phyloP scores from a whole-genome alignment of 2,888 invertebrate genomes.

The Balanococcus diminutus region DNA sequence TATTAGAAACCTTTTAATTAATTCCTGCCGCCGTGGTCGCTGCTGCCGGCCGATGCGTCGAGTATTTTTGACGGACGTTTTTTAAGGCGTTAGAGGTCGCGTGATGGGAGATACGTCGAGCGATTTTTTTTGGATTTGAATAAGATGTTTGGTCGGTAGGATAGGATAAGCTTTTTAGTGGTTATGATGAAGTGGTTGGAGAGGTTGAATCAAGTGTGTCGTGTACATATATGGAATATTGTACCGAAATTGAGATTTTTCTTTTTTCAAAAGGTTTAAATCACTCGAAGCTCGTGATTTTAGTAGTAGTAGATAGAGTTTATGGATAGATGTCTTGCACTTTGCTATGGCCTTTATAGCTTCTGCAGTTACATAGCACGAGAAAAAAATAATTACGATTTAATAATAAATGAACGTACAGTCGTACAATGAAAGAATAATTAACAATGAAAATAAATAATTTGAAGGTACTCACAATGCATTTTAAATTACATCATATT shows the following conservation, averaged over 20 bases:
- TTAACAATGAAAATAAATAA: too few relatives aligned
- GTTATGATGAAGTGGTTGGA: neutral
- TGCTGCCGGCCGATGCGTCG: neutral
- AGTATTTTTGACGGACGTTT: conserved; percentile 21
- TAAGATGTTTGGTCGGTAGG: neutral
- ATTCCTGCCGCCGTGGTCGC: neutral
- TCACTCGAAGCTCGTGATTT: too few relatives aligned
- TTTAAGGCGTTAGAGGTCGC: conserved; percentile 27
- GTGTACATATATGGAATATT: neutral
- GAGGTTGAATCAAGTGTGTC: neutral
- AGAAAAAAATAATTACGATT: too few relatives aligned
- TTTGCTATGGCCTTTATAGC: too few relatives aligned
- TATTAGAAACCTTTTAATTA: conserved; percentile 40
- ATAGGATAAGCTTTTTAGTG: neutral
- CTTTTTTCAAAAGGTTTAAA: too few relatives aligned
- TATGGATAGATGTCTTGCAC: too few relatives aligned
- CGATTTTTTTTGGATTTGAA: neutral
- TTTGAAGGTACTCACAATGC: too few relatives aligned
- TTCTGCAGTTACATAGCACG: too few relatives aligned
- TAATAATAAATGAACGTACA: too few relatives aligned
- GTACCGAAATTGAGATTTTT: neutral
- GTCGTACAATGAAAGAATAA: too few relatives aligned
- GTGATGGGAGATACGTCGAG: neutral
- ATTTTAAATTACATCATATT: too few relatives aligned
- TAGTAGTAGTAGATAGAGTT: too few relatives aligned